phyloP scores from a whole-genome alignment of 1,140 invertebrate species.

The Polyergus mexicanus region DNA sequence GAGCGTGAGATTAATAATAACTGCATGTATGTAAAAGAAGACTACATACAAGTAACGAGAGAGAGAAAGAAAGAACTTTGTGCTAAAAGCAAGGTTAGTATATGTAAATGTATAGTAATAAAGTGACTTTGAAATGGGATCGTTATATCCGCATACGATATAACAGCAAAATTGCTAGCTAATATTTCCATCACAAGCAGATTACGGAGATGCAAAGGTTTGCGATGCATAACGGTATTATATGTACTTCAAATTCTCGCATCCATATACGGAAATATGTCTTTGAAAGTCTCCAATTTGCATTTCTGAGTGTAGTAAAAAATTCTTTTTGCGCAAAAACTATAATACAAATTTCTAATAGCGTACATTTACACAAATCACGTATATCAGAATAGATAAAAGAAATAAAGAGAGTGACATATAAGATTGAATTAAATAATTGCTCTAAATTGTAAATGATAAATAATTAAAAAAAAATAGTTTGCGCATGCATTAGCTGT shows the following conservation, averaged over 20 bases:
- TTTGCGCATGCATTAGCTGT: constrained; percentile 29
- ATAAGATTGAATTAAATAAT: not conserved
- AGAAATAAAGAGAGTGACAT: not conserved
- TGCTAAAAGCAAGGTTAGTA: not conserved
- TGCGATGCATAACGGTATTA: constrained; percentile 39
- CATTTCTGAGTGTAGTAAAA: constrained; percentile 26
- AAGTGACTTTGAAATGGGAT: not conserved
- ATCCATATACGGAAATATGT: constrained; percentile 46
- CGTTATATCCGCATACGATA: not conserved
- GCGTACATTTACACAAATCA: not conserved
- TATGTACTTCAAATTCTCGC: constrained; percentile 54
- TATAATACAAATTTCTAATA: constrained; percentile 18
- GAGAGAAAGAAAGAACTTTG: not conserved
- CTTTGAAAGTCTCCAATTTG: constrained; percentile 53
- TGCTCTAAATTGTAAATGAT: not conserved
- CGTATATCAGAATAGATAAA: not conserved
- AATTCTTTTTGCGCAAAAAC: constrained; percentile 24
- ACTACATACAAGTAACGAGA: not conserved
- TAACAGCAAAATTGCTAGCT: constrained; percentile 47
- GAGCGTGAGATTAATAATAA: not conserved
- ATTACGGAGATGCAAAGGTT: constrained; percentile 34
- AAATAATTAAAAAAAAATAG: not conserved
- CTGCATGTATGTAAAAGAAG: not conserved
- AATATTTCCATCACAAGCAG: constrained; percentile 48
- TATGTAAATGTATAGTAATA: not conserved